These are phyloP conservation scores for Pristionchus japonicus DNA, from an alignment of 2,888 invertebrate species.

Conservation along the genomic window DNA sequence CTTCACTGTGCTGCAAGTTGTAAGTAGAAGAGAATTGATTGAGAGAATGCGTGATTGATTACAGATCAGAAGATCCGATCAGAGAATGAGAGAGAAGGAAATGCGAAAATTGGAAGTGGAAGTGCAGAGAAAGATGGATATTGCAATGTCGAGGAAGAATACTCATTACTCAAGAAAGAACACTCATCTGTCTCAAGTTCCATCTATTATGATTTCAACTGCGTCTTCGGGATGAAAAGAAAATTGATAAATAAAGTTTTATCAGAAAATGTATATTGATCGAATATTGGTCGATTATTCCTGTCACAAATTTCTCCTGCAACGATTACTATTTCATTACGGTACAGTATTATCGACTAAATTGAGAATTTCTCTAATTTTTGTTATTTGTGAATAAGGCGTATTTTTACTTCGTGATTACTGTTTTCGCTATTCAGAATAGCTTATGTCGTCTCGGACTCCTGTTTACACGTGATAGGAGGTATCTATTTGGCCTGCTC, in stretches of 20 bases:
- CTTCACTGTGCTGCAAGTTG: not conserved
- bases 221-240: not conserved
- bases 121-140: slow-evolving; percentile 43
- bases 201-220: slow-evolving; percentile 20
- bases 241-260: not conserved
- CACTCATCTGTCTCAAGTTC: not conserved
- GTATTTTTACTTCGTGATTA: not conserved
- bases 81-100: slow-evolving; percentile 51
- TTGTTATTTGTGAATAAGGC: too few species aligned
- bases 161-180: not conserved
- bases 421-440: not conserved
- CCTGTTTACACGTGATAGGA: slow-evolving; percentile 16
- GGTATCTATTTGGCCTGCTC: slow-evolving; percentile 28
- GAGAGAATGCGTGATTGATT: not conserved
- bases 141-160: not conserved
- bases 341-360: not conserved
- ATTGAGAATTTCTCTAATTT: not conserved
- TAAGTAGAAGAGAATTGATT: not conserved
- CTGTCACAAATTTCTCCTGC: not conserved
- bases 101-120: slow-evolving; percentile 60
- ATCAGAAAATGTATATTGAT: not conserved
- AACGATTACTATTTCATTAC: not conserved
- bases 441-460: not conserved
- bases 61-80: slow-evolving; percentile 52
- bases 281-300: not conserved